Conservation (phyloP, 1,140 invertebrate species). For the Brachionus koreanus region DNA sequence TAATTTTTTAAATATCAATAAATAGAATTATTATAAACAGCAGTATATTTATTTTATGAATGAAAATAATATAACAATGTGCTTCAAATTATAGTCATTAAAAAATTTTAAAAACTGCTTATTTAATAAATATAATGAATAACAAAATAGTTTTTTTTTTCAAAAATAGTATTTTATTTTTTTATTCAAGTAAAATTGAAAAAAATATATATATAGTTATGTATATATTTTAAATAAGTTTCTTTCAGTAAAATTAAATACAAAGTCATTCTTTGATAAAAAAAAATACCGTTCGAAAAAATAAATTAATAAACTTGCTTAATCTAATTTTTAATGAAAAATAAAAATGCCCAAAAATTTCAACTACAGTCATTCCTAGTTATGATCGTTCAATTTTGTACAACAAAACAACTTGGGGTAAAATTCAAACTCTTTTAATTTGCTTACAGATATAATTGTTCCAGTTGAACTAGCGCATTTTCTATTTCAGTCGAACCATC, state of each 20-base stretch:
- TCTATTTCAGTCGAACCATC: slow-evolving; percentile 31
- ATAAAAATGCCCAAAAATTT: not conserved
- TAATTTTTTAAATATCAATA: too few species aligned
- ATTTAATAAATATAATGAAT: too few species aligned
- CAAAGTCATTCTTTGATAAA: slow-evolving; percentile 3
- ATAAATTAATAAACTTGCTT: not conserved
- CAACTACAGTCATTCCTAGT: not conserved
- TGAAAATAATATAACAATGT: too few species aligned
- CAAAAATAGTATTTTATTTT: not conserved
- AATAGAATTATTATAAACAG: too few species aligned
- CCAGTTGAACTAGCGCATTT: slow-evolving; percentile 26
- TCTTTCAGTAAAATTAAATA: slow-evolving; percentile 4
- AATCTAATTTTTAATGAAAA: not conserved
- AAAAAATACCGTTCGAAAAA: not conserved
- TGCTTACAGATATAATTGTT: slow-evolving; percentile 39
- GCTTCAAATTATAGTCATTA: too few species aligned
- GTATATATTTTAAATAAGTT: not conserved
- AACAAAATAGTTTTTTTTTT: not conserved
- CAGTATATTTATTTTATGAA: too few species aligned
- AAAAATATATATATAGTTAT: not conserved
- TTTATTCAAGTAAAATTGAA: slow-evolving; percentile 5
- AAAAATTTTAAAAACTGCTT: too few species aligned
- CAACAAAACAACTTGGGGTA: not conserved
- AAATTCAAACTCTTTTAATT: not conserved
- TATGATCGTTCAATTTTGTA: not conserved